These are phyloP conservation scores for Diabrotica balteata DNA, from an alignment of 2,888 invertebrate genomes.

Conservation along the genomic window DNA sequence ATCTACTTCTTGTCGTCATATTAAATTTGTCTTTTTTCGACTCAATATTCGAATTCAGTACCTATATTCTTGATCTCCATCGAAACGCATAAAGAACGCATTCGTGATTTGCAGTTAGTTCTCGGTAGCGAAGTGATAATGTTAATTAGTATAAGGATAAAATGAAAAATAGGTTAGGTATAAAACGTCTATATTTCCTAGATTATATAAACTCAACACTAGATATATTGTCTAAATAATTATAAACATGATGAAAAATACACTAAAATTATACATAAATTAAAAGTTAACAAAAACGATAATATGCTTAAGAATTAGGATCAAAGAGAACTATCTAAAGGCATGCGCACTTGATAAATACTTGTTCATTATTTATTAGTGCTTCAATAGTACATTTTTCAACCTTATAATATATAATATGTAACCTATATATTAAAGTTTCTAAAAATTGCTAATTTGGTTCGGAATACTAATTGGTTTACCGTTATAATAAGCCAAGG, in stretches of 20 bases:
- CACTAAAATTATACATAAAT: conserved; percentile 31
- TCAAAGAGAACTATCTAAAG: conserved; percentile 23
- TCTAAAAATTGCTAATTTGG: conserved; percentile 36
- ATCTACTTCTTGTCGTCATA: too few relatives aligned
- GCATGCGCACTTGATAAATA: conserved; percentile 42
- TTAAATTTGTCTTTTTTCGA: too few relatives aligned
- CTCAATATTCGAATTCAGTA: too few relatives aligned
- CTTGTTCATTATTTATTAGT: conserved; percentile 43
- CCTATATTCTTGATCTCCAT: too few relatives aligned
- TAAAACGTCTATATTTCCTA: conserved; percentile 39
- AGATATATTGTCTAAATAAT: conserved; percentile 42
- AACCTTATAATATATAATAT: conserved; percentile 51
- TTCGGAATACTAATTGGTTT: conserved; percentile 35
- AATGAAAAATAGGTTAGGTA: conserved; percentile 23
- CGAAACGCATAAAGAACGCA: too few relatives aligned
- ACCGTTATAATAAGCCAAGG: neutral
- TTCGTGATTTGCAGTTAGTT: too few relatives aligned
- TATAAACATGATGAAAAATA: conserved; percentile 42
- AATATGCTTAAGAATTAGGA: conserved; percentile 20
- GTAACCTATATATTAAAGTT: conserved; percentile 50
- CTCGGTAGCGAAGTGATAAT: too few relatives aligned
- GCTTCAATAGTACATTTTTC: conserved; percentile 38
- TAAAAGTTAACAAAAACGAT: conserved; percentile 26
- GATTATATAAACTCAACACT: conserved; percentile 42
- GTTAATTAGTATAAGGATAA: neutral